phyloP scores from a whole-genome alignment of 2,113 vertebrate genomes.

The Peromyscus leucopus region DNA sequence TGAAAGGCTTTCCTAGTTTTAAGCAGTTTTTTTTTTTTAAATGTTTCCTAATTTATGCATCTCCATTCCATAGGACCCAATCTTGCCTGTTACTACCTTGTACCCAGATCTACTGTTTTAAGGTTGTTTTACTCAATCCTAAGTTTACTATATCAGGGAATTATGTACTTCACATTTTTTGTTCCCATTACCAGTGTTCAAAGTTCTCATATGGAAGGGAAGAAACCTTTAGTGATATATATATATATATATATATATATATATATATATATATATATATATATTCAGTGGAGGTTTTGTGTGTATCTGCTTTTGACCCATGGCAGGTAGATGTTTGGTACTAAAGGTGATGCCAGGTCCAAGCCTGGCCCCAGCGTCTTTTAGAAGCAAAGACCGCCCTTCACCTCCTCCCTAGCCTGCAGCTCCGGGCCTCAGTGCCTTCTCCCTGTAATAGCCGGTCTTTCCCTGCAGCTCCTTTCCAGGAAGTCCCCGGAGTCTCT shows the following conservation, averaged over 20 bases:
- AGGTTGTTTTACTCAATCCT: not conserved
- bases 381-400: not conserved
- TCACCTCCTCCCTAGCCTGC: rapidly evolving
- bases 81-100: not conserved
- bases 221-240: not conserved
- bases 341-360: not conserved
- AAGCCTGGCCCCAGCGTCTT: not conserved
- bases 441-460: not conserved
- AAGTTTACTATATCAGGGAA: not conserved
- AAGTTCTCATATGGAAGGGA: not conserved
- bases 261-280: too few species aligned
- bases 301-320: not conserved
- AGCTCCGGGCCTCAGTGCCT: not conserved
- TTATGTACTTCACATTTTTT: not conserved
- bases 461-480: not conserved
- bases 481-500: not conserved
- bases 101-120: not conserved
- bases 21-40: not conserved
- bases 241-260: too few species aligned
- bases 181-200: not conserved
- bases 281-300: not conserved
- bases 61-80: not conserved
- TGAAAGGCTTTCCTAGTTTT: not conserved
- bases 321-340: not conserved
- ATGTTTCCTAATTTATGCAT: not conserved